Conservation (phyloP, 2,888 invertebrate species). For the Ethmia dodecea region DNA sequence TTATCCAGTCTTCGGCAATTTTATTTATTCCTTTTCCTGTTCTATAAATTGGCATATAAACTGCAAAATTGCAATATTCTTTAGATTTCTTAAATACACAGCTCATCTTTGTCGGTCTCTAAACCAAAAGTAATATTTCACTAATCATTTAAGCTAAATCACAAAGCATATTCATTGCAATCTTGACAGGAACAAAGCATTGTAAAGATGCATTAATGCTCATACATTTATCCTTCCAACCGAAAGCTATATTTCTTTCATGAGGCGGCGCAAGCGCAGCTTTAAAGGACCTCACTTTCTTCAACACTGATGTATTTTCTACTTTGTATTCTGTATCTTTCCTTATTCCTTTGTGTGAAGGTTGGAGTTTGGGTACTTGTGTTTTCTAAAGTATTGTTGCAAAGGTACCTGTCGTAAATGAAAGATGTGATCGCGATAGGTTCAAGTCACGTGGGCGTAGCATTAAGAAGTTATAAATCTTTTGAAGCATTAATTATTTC, state of each 20-base stretch:
- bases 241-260: slow-evolving; percentile 40
- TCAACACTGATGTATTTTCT: slow-evolving; percentile 5
- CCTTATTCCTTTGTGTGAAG: slow-evolving; percentile 4
- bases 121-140: no score
- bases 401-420: slow-evolving; percentile 31
- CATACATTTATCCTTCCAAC: slow-evolving; percentile 44
- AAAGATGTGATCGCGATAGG: slow-evolving; percentile 33
- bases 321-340: no score
- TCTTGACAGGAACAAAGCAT: slow-evolving; percentile 34
- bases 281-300: slow-evolving; percentile 13
- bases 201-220: slow-evolving; percentile 36
- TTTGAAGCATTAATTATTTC: slow-evolving; percentile 54
- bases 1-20: no score
- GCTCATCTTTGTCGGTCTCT: no score
- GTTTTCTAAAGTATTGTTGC: no score
- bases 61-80: no score
- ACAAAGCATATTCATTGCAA: slow-evolving; percentile 27
- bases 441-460: slow-evolving; percentile 51
- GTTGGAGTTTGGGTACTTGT: no score
- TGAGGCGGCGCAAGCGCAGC: slow-evolving; percentile 20
- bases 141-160: slow-evolving; percentile 9
- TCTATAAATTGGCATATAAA: no score
- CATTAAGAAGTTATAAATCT: slow-evolving; percentile 68
- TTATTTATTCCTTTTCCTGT: no score
- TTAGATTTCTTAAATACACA: no score